Evolutionary conservation across 2,113 vertebrate species (phyloP).

Genomic region (Halichoeres trimaculatus): DNA sequence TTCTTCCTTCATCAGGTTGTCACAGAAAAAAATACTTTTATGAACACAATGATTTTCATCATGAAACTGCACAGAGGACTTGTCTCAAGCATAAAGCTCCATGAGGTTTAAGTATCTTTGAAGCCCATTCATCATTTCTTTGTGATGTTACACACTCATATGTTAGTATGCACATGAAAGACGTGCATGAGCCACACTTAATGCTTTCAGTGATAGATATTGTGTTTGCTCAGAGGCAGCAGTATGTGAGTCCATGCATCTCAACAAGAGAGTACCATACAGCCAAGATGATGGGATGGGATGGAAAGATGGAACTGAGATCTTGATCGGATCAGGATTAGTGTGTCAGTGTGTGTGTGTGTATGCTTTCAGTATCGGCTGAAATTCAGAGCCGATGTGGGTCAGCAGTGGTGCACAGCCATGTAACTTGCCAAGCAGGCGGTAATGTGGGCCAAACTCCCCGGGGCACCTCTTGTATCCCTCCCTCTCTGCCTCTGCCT

Average conservation of each 20-base stretch:
- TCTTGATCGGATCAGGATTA: conserved; percentile 52
- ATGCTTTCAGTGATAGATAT: conserved; percentile 28
- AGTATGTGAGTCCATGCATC: conserved; percentile 22
- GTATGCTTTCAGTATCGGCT: conserved; percentile 18
- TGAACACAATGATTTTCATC: not conserved
- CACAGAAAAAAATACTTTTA: too few species aligned
- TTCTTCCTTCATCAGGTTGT: too few species aligned
- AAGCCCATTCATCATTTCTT: not conserved
- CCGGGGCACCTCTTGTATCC: conserved; percentile 63
- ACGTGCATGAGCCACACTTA: not conserved
- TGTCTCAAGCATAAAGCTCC: not conserved
- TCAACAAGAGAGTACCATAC: conserved; percentile 31
- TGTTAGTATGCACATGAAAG: not conserved
- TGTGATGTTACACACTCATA: not conserved
- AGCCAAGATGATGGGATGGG: conserved; percentile 21
- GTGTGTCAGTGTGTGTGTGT: conserved; percentile 14
- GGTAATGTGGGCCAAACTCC: conserved; percentile 77
- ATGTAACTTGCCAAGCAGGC: conserved; percentile 71
- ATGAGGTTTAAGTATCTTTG: not conserved
- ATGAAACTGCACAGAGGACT: not conserved
- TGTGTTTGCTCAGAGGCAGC: conserved; percentile 49
- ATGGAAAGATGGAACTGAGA: conserved; percentile 22
- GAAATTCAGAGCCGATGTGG: conserved; percentile 69
- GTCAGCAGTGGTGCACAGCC: conserved; percentile 68
- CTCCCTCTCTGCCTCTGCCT: conserved; percentile 25